Evolutionary conservation across 2,113 vertebrate species (phyloP).

Genomic region (Rhabdomys dilectus): DNA sequence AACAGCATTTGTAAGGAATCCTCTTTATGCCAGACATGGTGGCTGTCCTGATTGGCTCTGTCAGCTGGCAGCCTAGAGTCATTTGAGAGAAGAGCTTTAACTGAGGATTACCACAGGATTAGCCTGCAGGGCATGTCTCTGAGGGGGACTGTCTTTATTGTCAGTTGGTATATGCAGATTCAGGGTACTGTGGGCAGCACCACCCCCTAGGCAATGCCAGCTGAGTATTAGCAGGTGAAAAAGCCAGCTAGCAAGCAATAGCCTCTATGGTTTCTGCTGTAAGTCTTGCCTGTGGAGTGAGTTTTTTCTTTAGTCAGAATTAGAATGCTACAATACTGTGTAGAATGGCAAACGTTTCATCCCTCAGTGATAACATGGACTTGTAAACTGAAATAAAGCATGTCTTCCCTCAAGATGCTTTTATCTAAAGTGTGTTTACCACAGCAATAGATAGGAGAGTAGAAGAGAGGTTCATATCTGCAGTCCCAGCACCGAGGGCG

Average conservation of each 20-base stretch:
- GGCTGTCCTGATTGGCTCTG: not conserved
- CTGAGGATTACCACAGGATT: not conserved
- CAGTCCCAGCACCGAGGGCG: not conserved
- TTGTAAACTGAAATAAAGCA: not conserved
- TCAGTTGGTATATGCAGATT: too few species aligned
- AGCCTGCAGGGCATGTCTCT: not conserved
- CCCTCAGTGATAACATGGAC: not conserved
- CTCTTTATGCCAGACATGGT: not conserved
- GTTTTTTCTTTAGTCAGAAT: not conserved
- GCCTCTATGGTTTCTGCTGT: not conserved
- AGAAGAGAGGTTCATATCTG: not conserved
- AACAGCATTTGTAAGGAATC: not conserved
- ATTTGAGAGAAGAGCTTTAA: not conserved
- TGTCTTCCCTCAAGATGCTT: not conserved
- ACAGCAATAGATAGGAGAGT: not conserved
- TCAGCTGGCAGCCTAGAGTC: not conserved
- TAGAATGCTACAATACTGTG: not conserved
- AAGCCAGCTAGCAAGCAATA: not conserved
- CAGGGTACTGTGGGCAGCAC: not conserved
- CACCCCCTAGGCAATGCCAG: not conserved
- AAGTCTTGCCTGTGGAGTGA: not conserved
- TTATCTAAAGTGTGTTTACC: not conserved
- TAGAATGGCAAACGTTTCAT: too few species aligned
- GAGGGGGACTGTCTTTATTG: not conserved
- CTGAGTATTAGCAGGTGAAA: not conserved